A percentile compares a stretch with the other conserved stretches of the same genome.
Conservation (phyloP, 2,113 vertebrate species). For the Heloderma charlesbogerti region DNA sequence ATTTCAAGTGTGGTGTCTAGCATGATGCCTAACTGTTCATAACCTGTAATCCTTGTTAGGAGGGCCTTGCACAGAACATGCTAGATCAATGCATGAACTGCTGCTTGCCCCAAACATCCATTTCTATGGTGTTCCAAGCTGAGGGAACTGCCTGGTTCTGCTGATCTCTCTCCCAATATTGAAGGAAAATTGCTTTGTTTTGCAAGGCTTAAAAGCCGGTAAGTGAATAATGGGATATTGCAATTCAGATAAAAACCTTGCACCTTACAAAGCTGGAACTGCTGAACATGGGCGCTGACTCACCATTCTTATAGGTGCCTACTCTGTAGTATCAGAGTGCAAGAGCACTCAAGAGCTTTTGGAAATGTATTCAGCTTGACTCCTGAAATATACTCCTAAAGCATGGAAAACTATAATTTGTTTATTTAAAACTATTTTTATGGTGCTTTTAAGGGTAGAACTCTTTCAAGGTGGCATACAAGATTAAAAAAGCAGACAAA, state of each 20-base stretch:
- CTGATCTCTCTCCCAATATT: background rate
- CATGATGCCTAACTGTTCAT: background rate
- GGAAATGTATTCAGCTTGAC: background rate
- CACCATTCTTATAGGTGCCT: background rate
- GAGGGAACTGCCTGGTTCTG: background rate
- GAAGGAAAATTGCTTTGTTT: background rate
- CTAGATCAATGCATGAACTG: background rate
- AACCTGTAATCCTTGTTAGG: background rate
- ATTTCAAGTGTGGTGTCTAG: background rate
- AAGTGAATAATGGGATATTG: background rate
- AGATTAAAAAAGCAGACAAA: too few relatives aligned
- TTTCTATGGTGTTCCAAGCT: background rate
- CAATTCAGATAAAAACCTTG: background rate
- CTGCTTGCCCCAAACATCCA: background rate
- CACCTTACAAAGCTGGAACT: background rate
- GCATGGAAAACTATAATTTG: constrained; percentile 19
- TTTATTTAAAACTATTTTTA: too few relatives aligned
- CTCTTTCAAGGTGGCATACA: too few relatives aligned
- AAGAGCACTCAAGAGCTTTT: background rate
- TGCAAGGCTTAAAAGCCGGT: background rate
- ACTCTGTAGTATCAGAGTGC: background rate
- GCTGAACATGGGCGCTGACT: background rate
- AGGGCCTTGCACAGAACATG: background rate
- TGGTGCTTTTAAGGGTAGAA: too few relatives aligned
- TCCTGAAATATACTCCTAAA: background rate